A percentile compares a stretch with the other conserved stretches of the same genome.
These are phyloP conservation scores for Mystacides longicornis DNA, from an alignment of 2,888 invertebrate species.

Conservation along the genomic window DNA sequence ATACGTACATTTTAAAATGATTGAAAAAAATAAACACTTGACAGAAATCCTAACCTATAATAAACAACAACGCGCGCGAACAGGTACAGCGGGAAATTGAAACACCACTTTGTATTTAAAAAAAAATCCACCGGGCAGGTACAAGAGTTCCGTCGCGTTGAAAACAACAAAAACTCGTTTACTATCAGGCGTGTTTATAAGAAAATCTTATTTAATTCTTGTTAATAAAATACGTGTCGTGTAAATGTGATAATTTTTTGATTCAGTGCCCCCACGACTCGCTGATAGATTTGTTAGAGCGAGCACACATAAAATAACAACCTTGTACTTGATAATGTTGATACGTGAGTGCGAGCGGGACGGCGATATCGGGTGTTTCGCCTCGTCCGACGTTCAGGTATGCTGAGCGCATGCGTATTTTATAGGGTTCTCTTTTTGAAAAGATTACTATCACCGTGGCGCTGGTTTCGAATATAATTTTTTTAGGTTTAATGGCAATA, in stretches of 20 bases:
- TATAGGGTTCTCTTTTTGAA: constrained; percentile 13
- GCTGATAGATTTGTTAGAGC: background rate
- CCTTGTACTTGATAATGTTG: constrained; percentile 17
- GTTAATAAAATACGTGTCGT: background rate
- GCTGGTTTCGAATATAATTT: too few relatives aligned
- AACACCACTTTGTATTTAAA: constrained; percentile 14
- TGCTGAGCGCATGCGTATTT: constrained; percentile 14
- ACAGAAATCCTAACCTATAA: too few relatives aligned
- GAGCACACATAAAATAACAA: constrained; percentile 1
- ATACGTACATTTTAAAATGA: too few relatives aligned
- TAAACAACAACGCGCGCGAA: constrained; percentile 15
- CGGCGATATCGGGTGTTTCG: background rate
- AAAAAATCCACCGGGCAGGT: constrained; percentile 17
- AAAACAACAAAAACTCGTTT: background rate
- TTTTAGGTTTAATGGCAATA: too few relatives aligned
- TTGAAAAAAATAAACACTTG: too few relatives aligned
- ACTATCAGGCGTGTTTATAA: background rate
- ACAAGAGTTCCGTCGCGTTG: constrained; percentile 5
- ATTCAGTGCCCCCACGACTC: constrained; percentile 7
- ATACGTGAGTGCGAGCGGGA: background rate
- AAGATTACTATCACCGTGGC: too few relatives aligned
- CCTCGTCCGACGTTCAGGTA: constrained; percentile 12
- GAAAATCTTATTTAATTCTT: background rate
- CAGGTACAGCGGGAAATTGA: constrained; percentile 20
- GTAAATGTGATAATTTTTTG: constrained; percentile 2